Conservation (phyloP, 53 echinoderm and acorn worm species). For the Apostichopus leukothele region DNA sequence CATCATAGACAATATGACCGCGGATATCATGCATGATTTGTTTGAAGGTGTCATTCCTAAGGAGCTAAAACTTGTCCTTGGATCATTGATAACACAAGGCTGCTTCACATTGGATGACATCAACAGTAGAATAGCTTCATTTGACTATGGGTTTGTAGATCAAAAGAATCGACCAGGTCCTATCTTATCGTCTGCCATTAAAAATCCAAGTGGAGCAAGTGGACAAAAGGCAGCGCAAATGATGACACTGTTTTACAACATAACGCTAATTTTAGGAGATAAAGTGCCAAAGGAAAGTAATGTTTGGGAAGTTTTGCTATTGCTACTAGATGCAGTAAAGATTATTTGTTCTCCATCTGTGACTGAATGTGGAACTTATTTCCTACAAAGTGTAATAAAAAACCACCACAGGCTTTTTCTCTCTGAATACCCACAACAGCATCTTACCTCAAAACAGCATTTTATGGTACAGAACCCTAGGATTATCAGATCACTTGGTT, state of each 20-base stretch:
- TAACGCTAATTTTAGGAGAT: no score
- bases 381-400: no score
- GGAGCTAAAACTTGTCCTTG: conserved; percentile 1
- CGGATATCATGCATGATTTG: conserved; percentile 25
- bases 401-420: no score
- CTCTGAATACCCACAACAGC: conserved; percentile 32
- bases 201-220: conserved; percentile 61
- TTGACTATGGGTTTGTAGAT: conserved; percentile 55
- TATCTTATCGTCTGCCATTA: conserved; percentile 42
- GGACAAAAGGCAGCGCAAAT: conserved; percentile 47
- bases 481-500: conserved; percentile 49
- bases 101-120: conserved; percentile 36
- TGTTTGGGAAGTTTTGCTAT: no score
- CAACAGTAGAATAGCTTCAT: conserved; percentile 58
- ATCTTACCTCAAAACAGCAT: conserved; percentile 54
- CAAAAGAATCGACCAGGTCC: conserved; percentile 53
- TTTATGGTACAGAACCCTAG: conserved; percentile 53
- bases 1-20: neutral
- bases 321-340: no score
- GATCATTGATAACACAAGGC: neutral
- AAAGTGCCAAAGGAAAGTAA: no score
- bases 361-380: no score
- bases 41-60: conserved; percentile 13
- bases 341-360: no score
- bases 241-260: no score